These are phyloP conservation scores for Paramormyrops hopkinsi DNA, from an alignment of 2,797 vertebrate genomes.

Conservation along the genomic window DNA sequence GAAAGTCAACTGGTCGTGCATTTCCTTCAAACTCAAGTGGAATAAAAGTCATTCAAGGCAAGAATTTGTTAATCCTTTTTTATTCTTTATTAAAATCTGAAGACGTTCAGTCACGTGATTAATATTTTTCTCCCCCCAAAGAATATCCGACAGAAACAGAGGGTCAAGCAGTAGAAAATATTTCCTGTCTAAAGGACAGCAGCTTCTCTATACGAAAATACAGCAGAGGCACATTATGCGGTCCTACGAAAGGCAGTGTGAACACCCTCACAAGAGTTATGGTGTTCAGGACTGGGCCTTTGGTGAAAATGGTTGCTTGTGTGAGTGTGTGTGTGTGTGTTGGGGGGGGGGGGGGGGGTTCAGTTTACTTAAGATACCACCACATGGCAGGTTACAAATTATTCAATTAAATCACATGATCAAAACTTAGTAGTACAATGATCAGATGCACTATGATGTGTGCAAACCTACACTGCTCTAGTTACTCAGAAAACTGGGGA, in stretches of 20 bases:
- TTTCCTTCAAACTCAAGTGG: neutral
- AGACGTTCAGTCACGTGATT: neutral
- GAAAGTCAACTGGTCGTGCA: neutral
- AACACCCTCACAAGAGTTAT: neutral
- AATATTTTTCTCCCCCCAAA: neutral
- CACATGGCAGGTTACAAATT: neutral
- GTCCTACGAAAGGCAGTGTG: neutral
- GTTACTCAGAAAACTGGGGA: neutral
- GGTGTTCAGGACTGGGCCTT: neutral
- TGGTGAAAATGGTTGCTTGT: neutral
- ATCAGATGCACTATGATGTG: neutral
- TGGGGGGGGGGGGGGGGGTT: neutral
- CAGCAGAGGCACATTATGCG: slow-evolving; percentile 32
- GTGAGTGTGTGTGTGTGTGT: neutral
- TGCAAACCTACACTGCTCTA: slow-evolving; percentile 15
- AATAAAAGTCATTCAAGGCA: neutral
- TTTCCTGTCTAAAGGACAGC: slow-evolving; percentile 2
- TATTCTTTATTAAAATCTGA: neutral
- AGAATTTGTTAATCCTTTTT: neutral
- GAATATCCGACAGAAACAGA: neutral
- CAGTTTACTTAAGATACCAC: neutral
- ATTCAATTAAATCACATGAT: neutral
- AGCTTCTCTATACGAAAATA: slow-evolving; percentile 13
- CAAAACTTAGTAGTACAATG: slow-evolving; percentile 5
- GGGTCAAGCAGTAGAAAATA: slow-evolving; percentile 11